Base-by-base conservation (phyloP, 2,888 invertebrate genomes). In the Globia sparganii region DNA sequence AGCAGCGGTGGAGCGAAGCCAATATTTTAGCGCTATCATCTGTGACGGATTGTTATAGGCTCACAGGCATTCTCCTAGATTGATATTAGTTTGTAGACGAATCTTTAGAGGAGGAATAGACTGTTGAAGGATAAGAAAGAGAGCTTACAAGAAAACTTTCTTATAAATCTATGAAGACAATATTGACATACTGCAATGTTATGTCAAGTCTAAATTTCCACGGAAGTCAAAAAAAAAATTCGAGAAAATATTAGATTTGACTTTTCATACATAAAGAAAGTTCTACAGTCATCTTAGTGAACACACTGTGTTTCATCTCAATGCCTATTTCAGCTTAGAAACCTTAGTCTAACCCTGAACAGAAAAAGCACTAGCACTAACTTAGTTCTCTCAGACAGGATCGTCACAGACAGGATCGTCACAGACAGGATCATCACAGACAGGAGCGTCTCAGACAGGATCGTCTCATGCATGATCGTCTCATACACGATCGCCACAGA, bases 1-100 rank as follows among this genome's bases (percentile, higher is more conserved):
- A 28, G 34, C 64, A 69, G 59, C 61, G 61, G 53, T 73, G 58
- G 75, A 73, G 73, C 40, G 73, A 37, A 40, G 72, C 73, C 85
- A 82, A 84, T 85, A 75, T 85, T 73, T 85, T 85, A 84, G 76
- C 37, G 79, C 73, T 85, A 68, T 82, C 82, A 70, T 80, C 67
- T 72, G 84, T 74, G 85, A 79, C 62, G 71, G 40, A 81, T 71
- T 59, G 73, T n/a, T n/a, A n/a, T 56, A 65, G 46, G 46, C 58
- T 68, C 72, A 58, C 65, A 28, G 21, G 61, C 37, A 37, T 73
- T 56, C 67, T 53, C 11, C 5, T 62, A 61, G 34, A 81, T 72
- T 69, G 81, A 74, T 83, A 81, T 83, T 74, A 71, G 71, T 74
- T 67, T 58, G 61, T 8, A 75, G 53, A 67, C 43, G 56, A 58